Evolutionary conservation across 92 coral and sea anemone genomes (phyloP), one percentile per base, ranked within the genome.

Genomic region (Montipora capitata): DNA sequence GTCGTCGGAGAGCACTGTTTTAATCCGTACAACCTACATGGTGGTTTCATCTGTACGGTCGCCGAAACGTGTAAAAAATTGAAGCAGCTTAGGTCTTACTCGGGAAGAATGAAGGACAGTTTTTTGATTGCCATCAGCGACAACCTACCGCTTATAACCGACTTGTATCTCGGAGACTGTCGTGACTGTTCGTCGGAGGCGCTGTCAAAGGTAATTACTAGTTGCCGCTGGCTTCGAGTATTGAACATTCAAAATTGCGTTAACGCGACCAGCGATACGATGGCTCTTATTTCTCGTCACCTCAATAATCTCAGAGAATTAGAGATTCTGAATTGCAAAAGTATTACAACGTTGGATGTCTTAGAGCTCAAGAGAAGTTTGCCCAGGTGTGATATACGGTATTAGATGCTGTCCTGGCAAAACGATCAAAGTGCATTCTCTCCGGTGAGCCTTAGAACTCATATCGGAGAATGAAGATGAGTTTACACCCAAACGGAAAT

Each of bases 81-180:
- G 5, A 91, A 88, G 56, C 91, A 76, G 67, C 80, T 96, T 27
- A 89, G 92, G 66, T 90, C 92, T 41, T 91, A 71, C 77, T 89
- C 90, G 4, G 93, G 88, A 35, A 81, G 88, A 88, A 91, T 95
- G 88, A 91, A 81, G 68, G 96, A 96, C 80, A 86, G 88, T 15
- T 89, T 82, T 20, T 74, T 96, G 78, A 65, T 72, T 3, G 93
- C 90, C 7, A 79, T 96, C 9, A 92, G 93, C 1, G 85, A 77
- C 77, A 72, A 83, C 75, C 77, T 95, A 45, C 92, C 51, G 8
- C 92, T 87, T 11, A 58, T 96, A 61, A 89, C 89, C 41, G 92
- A 91, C 56, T 74, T 96, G 11, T 85, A 88, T 48, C 90, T 96
- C 13, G 99, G 99, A 13, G 94, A 90, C 85, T 96, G 99, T 72